Conservation (phyloP, 2,113 vertebrate genomes). For the Pachyramphus minor region DNA sequence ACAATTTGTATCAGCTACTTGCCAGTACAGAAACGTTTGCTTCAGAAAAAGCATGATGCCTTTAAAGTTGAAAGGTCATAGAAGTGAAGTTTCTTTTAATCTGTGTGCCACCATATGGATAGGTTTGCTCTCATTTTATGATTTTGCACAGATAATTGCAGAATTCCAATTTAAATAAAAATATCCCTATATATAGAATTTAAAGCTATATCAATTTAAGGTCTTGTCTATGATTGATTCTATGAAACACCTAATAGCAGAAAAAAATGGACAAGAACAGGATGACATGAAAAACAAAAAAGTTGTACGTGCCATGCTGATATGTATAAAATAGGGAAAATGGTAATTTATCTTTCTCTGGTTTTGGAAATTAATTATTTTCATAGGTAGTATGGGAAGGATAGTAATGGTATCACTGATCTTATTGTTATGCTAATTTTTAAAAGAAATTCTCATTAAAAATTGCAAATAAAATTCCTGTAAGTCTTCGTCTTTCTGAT, state of each 20-base stretch:
- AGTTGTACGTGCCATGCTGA: not conserved
- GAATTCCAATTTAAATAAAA: not conserved
- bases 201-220: not conserved
- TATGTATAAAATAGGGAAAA: not conserved
- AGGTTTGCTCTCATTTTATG: not conserved
- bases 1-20: not conserved
- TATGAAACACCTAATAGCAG: not conserved
- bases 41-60: not conserved
- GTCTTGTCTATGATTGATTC: not conserved
- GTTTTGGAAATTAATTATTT: not conserved
- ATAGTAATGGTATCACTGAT: not conserved
- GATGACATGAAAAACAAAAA: not conserved
- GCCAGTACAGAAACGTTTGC: not conserved
- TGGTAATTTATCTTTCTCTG: not conserved
- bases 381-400: not conserved
- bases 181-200: not conserved
- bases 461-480: not conserved
- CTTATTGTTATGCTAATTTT: not conserved
- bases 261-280: not conserved
- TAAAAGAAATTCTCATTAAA: not conserved
- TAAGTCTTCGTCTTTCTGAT: not conserved
- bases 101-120: not conserved
- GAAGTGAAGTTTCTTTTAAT: not conserved
- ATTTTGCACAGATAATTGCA: not conserved
- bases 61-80: not conserved